These are phyloP conservation scores for Himalopsyche anomala DNA, from an alignment of 2,888 invertebrate species.

Conservation along the genomic window DNA sequence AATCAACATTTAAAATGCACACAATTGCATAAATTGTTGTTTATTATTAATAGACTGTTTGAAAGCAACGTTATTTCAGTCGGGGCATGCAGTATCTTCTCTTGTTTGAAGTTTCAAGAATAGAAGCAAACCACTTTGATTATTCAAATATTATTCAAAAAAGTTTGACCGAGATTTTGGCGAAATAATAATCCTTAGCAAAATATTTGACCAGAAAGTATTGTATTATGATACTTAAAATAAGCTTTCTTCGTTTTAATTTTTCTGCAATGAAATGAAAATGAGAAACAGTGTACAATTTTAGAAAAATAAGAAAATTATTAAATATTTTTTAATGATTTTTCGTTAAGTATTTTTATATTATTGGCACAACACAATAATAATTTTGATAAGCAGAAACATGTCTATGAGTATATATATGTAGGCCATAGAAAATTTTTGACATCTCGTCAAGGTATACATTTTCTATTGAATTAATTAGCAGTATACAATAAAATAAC, in stretches of 20 bases:
- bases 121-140: not conserved
- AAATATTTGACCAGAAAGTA: constrained; percentile 37
- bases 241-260: not conserved
- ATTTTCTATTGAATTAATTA: too few species aligned
- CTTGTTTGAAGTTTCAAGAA: not conserved
- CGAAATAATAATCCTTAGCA: constrained; percentile 20
- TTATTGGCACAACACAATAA: too few species aligned
- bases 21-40: not conserved
- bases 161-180: not conserved
- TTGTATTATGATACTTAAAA: not conserved
- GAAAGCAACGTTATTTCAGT: not conserved
- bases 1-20: not conserved
- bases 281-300: not conserved
- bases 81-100: not conserved
- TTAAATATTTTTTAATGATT: not conserved
- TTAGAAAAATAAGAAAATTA: not conserved
- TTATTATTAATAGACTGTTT: not conserved
- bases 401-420: too few species aligned
- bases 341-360: too few species aligned
- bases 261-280: not conserved
- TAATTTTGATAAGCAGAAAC: too few species aligned
- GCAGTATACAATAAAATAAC: too few species aligned
- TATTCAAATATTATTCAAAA: constrained; percentile 38
- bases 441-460: too few species aligned
- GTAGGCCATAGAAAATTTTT: too few species aligned